Evolutionary conservation across 2,113 vertebrate species (phyloP).

Genomic region (Polypterus senegalus): DNA sequence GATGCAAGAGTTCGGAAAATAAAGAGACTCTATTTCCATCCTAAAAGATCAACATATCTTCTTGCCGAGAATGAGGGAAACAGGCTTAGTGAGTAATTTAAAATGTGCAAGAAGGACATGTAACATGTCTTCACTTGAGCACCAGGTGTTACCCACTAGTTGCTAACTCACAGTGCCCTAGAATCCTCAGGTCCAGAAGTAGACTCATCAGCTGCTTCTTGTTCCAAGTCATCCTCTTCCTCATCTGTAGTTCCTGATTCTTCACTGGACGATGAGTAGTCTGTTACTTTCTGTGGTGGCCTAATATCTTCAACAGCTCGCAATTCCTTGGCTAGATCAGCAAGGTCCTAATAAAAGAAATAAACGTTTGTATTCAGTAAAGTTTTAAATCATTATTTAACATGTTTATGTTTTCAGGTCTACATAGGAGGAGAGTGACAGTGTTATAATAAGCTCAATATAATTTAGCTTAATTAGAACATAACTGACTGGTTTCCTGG

Average conservation of each 20-base stretch:
- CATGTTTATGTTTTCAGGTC: too few species aligned
- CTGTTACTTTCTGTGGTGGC: constrained; percentile 86
- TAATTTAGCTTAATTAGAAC: neutral
- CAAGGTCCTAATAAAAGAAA: constrained; percentile 62
- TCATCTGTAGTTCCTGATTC: constrained; percentile 93
- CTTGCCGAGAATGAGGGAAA: too few species aligned
- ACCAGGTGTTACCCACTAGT: constrained; percentile 9
- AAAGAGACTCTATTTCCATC: too few species aligned
- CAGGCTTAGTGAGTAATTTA: too few species aligned
- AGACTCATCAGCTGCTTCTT: constrained; percentile 83
- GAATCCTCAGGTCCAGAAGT: constrained; percentile 86
- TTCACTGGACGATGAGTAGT: constrained; percentile 95
- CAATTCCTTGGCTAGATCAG: constrained; percentile 86
- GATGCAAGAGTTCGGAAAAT: too few species aligned
- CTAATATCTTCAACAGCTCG: constrained; percentile 86
- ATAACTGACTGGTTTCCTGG: neutral
- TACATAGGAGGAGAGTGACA: too few species aligned
- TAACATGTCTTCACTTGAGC: neutral
- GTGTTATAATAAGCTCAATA: too few species aligned
- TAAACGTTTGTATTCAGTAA: neutral
- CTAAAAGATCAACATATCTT: too few species aligned
- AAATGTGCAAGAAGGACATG: too few species aligned
- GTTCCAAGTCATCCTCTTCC: constrained; percentile 90
- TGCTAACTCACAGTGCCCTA: constrained; percentile 69
- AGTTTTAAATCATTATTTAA: neutral